Evolutionary conservation across 2,113 vertebrate genomes (phyloP).

Genomic region (Pleuronectes platessa): DNA sequence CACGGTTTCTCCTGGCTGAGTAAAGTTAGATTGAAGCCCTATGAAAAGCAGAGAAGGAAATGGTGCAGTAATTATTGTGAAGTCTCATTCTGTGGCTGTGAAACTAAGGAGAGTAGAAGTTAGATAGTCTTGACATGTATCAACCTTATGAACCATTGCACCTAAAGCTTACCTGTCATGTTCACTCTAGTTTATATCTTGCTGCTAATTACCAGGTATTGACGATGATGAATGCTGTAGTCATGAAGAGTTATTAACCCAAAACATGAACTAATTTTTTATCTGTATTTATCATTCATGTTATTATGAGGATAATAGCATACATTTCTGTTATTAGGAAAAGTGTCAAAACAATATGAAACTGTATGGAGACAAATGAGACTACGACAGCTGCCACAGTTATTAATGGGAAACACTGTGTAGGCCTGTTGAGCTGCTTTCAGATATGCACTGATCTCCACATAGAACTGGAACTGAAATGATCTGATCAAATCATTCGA

Average conservation of each 20-base stretch:
- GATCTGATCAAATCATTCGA: too few relatives aligned
- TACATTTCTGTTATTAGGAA: neutral
- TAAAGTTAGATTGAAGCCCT: slow-evolving; percentile 13
- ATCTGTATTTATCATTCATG: neutral
- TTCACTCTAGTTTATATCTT: neutral
- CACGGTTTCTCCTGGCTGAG: neutral
- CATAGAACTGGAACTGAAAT: too few relatives aligned
- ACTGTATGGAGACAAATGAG: neutral
- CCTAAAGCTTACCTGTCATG: neutral
- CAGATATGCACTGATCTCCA: too few relatives aligned
- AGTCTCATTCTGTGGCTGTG: neutral
- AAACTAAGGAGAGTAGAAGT: slow-evolving; percentile 1
- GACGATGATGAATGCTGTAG: neutral
- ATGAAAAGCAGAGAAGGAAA: slow-evolving; percentile 19
- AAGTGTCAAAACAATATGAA: neutral
- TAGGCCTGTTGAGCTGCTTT: too few relatives aligned
- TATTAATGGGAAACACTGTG: too few relatives aligned
- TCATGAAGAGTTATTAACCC: neutral
- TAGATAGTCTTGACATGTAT: neutral
- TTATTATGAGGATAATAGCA: neutral
- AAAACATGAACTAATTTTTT: neutral
- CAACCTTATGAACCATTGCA: neutral
- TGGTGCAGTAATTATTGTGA: slow-evolving; percentile 10
- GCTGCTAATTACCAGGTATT: neutral
- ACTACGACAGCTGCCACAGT: too few relatives aligned